Percentiles rank a stretch among this genome's conserved stretches.
These are phyloP conservation scores for Bruchidius siliquastri DNA, from an alignment of 2,888 invertebrate genomes.

Conservation along the genomic window DNA sequence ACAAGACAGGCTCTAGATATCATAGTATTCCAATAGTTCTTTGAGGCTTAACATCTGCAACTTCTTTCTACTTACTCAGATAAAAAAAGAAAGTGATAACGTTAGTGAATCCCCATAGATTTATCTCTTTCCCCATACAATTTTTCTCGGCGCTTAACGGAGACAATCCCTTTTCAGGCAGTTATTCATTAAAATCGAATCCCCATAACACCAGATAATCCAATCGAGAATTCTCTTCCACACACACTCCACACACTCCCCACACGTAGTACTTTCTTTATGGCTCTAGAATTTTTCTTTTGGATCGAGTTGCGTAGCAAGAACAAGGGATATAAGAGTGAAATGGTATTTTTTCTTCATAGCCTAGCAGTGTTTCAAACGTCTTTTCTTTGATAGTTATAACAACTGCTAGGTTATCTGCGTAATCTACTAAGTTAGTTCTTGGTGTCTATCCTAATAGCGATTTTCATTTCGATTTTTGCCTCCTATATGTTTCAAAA, in stretches of 20 bases:
- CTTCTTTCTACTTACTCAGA: neutral
- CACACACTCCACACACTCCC: neutral
- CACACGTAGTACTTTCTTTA: neutral
- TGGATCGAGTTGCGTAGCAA: neutral
- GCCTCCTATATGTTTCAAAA: too few relatives aligned
- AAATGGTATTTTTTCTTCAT: too few relatives aligned
- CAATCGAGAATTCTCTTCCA: neutral
- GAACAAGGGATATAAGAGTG: neutral
- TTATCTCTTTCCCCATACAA: neutral
- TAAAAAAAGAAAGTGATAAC: neutral
- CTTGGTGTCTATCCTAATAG: too few relatives aligned
- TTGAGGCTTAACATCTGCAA: neutral
- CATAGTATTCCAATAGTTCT: too few relatives aligned
- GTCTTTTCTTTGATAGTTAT: too few relatives aligned
- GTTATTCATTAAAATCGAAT: slow-evolving; percentile 26
- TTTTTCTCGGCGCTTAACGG: neutral
- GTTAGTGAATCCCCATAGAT: neutral
- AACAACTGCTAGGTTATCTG: too few relatives aligned
- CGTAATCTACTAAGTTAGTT: too few relatives aligned
- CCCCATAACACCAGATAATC: slow-evolving; percentile 16
- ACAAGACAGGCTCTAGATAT: too few relatives aligned
- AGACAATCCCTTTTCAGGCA: slow-evolving; percentile 11
- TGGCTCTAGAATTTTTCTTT: neutral
- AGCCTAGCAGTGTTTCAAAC: too few relatives aligned
- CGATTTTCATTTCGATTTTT: too few relatives aligned